Percentiles rank a stretch among this genome's conserved stretches.
phyloP scores from a whole-genome alignment of 2,797 vertebrate species.

The Argentina silus region DNA sequence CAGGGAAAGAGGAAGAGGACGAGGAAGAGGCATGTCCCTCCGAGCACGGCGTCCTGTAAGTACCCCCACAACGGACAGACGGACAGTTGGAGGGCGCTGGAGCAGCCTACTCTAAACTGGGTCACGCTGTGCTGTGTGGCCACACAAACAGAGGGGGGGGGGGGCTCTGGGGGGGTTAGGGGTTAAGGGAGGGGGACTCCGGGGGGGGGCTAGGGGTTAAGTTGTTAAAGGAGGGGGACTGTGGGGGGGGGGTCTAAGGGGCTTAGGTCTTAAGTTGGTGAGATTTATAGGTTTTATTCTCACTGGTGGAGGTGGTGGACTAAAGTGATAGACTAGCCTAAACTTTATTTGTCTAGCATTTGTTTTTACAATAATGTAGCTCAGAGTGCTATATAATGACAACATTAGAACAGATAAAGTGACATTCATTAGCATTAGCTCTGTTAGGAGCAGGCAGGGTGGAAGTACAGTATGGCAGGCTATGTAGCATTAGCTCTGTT shows the following conservation, averaged over 20 bases:
- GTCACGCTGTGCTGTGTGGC: conserved; percentile 63
- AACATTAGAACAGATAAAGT: too few relatives aligned
- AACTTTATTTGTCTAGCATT: too few relatives aligned
- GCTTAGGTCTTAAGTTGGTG: neutral
- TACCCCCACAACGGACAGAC: conserved; percentile 42
- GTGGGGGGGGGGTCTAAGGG: too few relatives aligned
- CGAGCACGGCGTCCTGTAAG: conserved; percentile 69
- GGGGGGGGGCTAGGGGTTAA: too few relatives aligned
- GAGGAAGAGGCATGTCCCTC: conserved; percentile 73
- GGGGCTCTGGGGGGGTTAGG: neutral
- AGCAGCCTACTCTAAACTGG: conserved; percentile 68
- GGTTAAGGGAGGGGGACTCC: conserved; percentile 17
- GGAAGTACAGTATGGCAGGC: too few relatives aligned
- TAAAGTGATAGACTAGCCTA: neutral
- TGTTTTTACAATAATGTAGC: too few relatives aligned
- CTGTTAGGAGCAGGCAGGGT: too few relatives aligned
- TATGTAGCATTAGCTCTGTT: too few relatives aligned
- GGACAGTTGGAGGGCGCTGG: conserved; percentile 49
- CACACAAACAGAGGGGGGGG: conserved; percentile 52
- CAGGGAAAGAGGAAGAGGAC: conserved; percentile 8
- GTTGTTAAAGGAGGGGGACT: neutral
- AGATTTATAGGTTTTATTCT: neutral
- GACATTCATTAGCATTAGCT: too few relatives aligned
- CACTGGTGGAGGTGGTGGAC: neutral
- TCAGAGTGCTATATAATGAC: too few relatives aligned